These are phyloP conservation scores for Pseudoips prasinana DNA, from an alignment of 2,888 invertebrate species.

Conservation along the genomic window DNA sequence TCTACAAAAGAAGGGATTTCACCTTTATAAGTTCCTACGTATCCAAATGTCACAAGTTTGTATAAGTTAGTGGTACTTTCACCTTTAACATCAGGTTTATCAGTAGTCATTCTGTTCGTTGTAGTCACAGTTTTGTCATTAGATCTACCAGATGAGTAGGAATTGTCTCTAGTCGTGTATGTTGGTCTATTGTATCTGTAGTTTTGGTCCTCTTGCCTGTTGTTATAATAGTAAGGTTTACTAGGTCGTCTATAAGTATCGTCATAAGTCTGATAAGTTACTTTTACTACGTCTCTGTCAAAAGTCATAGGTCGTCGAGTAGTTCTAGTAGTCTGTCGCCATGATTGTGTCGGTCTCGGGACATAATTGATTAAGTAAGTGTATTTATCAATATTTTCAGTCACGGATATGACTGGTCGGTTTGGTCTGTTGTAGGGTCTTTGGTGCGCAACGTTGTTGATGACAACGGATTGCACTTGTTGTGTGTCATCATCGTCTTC, in stretches of 20 bases:
- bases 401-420: constrained; percentile 69
- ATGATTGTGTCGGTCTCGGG: constrained; percentile 74
- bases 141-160: constrained; percentile 65
- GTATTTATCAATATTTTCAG: constrained; percentile 73
- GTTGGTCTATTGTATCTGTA: constrained; percentile 54
- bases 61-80: constrained; percentile 60
- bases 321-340: constrained; percentile 63
- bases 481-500: constrained; percentile 58
- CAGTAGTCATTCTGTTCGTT: constrained; percentile 20
- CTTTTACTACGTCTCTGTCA: constrained; percentile 71
- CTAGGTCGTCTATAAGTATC: constrained; percentile 71
- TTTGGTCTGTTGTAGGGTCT: constrained; percentile 62
- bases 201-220: constrained; percentile 53
- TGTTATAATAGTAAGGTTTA: constrained; percentile 62
- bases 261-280: constrained; percentile 73
- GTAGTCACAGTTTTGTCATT: constrained; percentile 50
- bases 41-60: constrained; percentile 75
- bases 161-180: constrained; percentile 42
- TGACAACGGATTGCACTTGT: constrained; percentile 67
- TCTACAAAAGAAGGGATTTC: constrained; percentile 30
- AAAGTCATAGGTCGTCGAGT: constrained; percentile 24
- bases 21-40: constrained; percentile 73
- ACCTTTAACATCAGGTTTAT: constrained; percentile 29
- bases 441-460: constrained; percentile 64
- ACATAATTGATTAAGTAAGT: constrained; percentile 79